phyloP scores from a whole-genome alignment of 1,140 invertebrate species.

The Meloidogyne floridensis region DNA sequence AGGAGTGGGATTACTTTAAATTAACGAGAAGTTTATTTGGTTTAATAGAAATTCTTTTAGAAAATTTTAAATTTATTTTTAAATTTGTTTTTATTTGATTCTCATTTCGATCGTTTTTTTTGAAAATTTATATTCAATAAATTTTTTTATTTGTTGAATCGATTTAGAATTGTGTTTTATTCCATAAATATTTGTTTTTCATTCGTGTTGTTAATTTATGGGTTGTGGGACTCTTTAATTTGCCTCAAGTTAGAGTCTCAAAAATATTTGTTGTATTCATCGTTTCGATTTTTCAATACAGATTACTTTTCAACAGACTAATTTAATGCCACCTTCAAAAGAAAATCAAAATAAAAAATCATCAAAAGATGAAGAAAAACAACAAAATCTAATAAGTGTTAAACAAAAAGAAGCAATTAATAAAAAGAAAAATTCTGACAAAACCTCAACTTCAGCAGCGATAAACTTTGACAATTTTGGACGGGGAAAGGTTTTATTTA shows the following conservation, averaged over 20 bases:
- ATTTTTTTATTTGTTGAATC: not conserved
- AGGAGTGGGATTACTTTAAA: not conserved
- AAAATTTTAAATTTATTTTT: no score
- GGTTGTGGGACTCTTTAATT: no score
- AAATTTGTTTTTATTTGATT: not conserved
- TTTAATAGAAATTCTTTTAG: not conserved
- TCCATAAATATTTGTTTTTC: no score
- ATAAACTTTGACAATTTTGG: not conserved
- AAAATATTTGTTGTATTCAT: no score
- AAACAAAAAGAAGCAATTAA: not conserved
- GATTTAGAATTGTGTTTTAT: no score
- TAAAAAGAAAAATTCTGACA: not conserved
- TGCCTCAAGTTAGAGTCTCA: no score
- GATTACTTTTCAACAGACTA: not conserved
- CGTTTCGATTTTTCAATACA: no score
- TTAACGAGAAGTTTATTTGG: not conserved
- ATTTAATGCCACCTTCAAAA: not conserved
- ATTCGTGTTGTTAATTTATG: no score
- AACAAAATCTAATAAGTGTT: not conserved
- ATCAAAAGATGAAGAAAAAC: not conserved
- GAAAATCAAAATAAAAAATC: not conserved
- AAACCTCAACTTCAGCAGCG: not conserved
- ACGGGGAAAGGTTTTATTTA: not conserved
- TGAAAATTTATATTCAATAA: no score
- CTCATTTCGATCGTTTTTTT: not conserved